These are phyloP conservation scores for Coptotermes formosanus DNA, from an alignment of 1,140 invertebrate species.

Conservation along the genomic window DNA sequence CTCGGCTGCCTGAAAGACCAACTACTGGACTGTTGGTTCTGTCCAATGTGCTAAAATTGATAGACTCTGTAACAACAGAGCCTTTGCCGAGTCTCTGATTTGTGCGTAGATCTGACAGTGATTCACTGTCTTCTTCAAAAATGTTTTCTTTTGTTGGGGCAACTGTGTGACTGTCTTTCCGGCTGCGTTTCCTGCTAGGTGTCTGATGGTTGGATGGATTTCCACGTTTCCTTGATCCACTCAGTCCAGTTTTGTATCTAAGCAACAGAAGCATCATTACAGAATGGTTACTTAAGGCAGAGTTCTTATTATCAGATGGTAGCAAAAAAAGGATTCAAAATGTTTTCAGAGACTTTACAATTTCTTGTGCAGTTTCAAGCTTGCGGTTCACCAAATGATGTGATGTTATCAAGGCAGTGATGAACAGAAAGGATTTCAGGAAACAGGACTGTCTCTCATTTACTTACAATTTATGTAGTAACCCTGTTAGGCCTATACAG, in stretches of 20 bases:
- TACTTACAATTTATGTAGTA: too few relatives aligned
- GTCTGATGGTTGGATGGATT: background rate
- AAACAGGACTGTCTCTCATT: too few relatives aligned
- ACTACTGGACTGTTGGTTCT: background rate
- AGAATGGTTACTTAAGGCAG: too few relatives aligned
- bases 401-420: too few relatives aligned
- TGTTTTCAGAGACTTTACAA: too few relatives aligned
- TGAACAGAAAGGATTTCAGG: too few relatives aligned
- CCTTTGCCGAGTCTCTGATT: background rate
- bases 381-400: too few relatives aligned
- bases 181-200: background rate
- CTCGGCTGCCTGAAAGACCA: background rate
- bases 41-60: background rate
- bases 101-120: background rate
- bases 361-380: too few relatives aligned
- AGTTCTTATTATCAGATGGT: too few relatives aligned
- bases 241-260: slow-evolving; percentile 12
- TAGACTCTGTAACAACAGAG: background rate
- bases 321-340: too few relatives aligned
- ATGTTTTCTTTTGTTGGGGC: background rate
- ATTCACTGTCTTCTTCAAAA: background rate
- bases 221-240: background rate
- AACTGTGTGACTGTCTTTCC: background rate
- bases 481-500: too few relatives aligned
- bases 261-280: too few relatives aligned